Percentiles rank a stretch among this genome's conserved stretches.
Evolutionary conservation across 2,113 vertebrate species (phyloP).

Genomic region (Nanorana parkeri): DNA sequence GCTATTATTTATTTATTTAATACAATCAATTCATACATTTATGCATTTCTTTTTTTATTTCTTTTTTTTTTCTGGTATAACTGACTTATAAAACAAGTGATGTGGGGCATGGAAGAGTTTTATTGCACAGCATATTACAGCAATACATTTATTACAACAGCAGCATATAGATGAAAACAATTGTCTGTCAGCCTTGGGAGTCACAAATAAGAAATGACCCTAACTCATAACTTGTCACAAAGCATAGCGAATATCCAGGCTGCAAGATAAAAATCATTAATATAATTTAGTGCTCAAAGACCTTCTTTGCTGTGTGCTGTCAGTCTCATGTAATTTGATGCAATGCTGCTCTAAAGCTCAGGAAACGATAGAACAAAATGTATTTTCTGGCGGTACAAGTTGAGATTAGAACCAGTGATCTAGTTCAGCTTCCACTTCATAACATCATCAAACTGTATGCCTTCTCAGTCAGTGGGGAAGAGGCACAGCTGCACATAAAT

Average conservation of each 20-base stretch:
- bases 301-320: conserved; percentile 1
- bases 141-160: conserved; percentile 12
- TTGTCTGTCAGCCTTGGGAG: not conserved
- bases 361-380: conserved; percentile 44
- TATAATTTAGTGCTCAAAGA: conserved; percentile 24
- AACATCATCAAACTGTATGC: conserved; percentile 54
- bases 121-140: not conserved
- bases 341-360: conserved; percentile 29
- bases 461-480: conserved; percentile 46
- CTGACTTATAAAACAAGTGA: no score
- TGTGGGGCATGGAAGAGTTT: no score
- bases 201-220: conserved; percentile 1
- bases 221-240: conserved; percentile 2
- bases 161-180: conserved; percentile 5
- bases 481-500: conserved; percentile 53
- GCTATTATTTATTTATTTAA: no score
- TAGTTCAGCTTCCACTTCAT: conserved; percentile 50
- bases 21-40: no score
- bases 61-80: no score
- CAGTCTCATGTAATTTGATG: conserved; percentile 27
- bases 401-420: conserved; percentile 52
- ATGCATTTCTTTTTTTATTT: no score
- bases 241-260: not conserved
- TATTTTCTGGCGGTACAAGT: conserved; percentile 31
- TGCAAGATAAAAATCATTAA: conserved; percentile 44